Evolutionary conservation across 2,888 invertebrate species (phyloP), one percentile per base, ranked within the genome.

Genomic region (Ophion slaviceki): DNA sequence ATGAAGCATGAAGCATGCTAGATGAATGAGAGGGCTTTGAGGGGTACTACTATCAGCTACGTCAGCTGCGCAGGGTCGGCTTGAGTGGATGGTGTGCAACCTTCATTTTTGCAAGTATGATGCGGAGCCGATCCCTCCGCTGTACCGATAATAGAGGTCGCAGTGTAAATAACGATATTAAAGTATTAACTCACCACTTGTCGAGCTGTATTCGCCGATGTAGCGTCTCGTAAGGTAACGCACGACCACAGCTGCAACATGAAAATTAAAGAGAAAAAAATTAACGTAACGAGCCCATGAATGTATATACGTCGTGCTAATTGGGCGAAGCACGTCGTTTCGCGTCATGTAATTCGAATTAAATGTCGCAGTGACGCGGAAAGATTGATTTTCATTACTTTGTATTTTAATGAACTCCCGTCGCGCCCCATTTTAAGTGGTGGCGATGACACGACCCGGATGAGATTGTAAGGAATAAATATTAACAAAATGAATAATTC

Each of bases 141-240:
- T 24, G 24, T 24, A 24, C 24, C 32, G 32, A 32, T 32, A 32
- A 32, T 32, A 32, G 32, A 32, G 32, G 32, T 32, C 32, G 3
- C 3, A 32, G 32, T 32, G 32, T 32, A 32, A 32, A 32, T 28
- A 28, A 47, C 1, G 17, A 40, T 82, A 61, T 71, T 81, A 45
- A 64, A 53, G 59, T 40, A 61, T 80, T 76, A 86, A 95, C 96
- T 96, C 93, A 97, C 97, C 97, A 94, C 96, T 96, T 90, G 96
- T 96, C 86, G 97, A 97, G 94, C 97, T 97, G 95, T 97, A 97
- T 95, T 97, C 97, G 89, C 97, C 97, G 92, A 97, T 97, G 94
- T 97, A 97, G 91, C 97, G 95, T 94, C 96, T 97, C 87, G 97
- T 97, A 91, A 97, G 95, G 94, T 97, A 97, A 92, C 97, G 96